Evolutionary conservation across 2,888 invertebrate genomes (phyloP), one percentile per base, ranked within the genome.

Genomic region (Drosophila subquinaria): DNA sequence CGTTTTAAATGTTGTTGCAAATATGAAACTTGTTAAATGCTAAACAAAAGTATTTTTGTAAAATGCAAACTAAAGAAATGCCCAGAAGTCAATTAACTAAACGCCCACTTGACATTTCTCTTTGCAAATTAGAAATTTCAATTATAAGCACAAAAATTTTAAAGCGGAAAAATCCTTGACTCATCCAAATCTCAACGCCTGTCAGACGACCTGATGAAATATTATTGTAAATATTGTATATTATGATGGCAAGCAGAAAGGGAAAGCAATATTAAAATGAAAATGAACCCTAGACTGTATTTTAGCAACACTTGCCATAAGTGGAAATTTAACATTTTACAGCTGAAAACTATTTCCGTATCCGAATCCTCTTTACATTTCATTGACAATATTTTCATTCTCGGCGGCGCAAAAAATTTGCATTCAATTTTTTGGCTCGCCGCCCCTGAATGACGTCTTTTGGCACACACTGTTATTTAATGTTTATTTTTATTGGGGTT

Each of bases 401-500:
- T 40, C 38, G 47, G 48, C 38, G 15, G 15, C 9, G 40, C 40
- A 13, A 38, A 38, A 40, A 15, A 17, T 20, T 43, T 67, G 81
- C 78, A 71, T 61, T 65, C 60, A 23, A 69, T 73, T 72, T 52
- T 27, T 82, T 74, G 72, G 82, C 71, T 52, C 57, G 38, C 38
- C 52, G 57, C 47, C 43, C 42, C 42, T 36, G 51, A 6, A 11
- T 35, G 88, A 88, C 88, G 83, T 79, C 86, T 76, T 67, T 80
- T 81, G 75, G 76, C 35, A 30, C 73, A 64, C 36, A 40, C 33
- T 75, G 53, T 73, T 65, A 83, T 74, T 80, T 68, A 42, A 50
- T 68, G 47, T 70, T 79, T 79, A 76, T 70, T 75, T 75, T 61
- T 35, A 65, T 69, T 76, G 56, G 59, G 11, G 4, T 61, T 66